Conservation (phyloP, 1,140 invertebrate genomes). For the Cydia pomonella region DNA sequence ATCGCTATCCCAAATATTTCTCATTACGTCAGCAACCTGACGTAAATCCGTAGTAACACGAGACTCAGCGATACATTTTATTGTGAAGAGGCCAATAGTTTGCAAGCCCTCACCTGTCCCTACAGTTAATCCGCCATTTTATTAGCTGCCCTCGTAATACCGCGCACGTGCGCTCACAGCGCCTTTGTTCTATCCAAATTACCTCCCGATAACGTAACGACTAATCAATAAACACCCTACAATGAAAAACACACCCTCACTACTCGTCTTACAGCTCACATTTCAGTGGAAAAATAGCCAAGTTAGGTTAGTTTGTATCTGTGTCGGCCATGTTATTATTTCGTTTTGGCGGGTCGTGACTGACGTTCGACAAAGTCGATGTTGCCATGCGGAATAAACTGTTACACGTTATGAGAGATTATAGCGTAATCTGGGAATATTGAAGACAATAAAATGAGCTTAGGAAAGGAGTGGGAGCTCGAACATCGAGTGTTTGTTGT, state of each 20-base stretch:
- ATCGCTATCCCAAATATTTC: slow-evolving; percentile 40
- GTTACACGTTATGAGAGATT: slow-evolving; percentile 79
- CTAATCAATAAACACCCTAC: slow-evolving; percentile 32
- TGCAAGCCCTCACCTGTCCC: slow-evolving; percentile 74
- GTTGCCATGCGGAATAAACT: slow-evolving; percentile 80
- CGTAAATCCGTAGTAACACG: slow-evolving; percentile 56
- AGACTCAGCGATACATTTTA: slow-evolving; percentile 45
- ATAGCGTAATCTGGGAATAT: slow-evolving; percentile 78
- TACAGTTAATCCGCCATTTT: slow-evolving; percentile 73
- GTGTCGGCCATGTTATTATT: slow-evolving; percentile 70
- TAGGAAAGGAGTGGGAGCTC: slow-evolving; percentile 58
- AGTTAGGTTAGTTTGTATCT: slow-evolving; percentile 43
- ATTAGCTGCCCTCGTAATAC: slow-evolving; percentile 68
- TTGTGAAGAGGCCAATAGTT: slow-evolving; percentile 71
- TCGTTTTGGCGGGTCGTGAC: slow-evolving; percentile 74
- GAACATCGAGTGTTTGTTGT: slow-evolving; percentile 40
- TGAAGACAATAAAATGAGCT: slow-evolving; percentile 80
- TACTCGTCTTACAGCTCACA: slow-evolving; percentile 40
- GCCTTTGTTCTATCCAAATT: slow-evolving; percentile 75
- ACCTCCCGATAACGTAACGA: slow-evolving; percentile 40
- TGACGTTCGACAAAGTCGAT: slow-evolving; percentile 74
- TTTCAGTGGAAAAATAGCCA: slow-evolving; percentile 32
- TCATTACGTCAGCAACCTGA: slow-evolving; percentile 43
- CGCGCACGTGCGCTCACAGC: slow-evolving; percentile 66
- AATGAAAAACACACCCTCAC: slow-evolving; percentile 38